Percentiles rank a stretch among this genome's conserved stretches.
Evolutionary conservation across 2,888 invertebrate genomes (phyloP).

Genomic region (Drosophila heteroneura): DNA sequence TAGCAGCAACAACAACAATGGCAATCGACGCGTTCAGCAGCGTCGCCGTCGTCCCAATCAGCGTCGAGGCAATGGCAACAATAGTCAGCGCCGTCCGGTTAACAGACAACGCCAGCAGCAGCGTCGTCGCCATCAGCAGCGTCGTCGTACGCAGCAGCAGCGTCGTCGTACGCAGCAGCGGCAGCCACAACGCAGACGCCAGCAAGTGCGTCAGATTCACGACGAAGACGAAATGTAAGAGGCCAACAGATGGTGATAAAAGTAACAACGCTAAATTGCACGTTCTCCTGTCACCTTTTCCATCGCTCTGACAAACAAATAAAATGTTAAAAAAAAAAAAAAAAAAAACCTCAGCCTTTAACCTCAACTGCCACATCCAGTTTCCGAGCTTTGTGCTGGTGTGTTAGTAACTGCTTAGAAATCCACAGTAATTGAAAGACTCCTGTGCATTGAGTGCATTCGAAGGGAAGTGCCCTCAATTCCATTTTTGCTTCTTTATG

Average conservation of each 20-base stretch:
- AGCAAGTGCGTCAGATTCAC: slow-evolving; percentile 33
- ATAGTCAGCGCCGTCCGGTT: slow-evolving; percentile 21
- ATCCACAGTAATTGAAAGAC: neutral
- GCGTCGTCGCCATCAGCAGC: slow-evolving; percentile 47
- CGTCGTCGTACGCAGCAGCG: slow-evolving; percentile 35
- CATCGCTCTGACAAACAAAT: slow-evolving; percentile 23
- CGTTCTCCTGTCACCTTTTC: neutral
- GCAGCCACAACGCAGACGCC: slow-evolving; percentile 22
- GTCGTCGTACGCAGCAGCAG: slow-evolving; percentile 42
- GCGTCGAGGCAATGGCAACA: slow-evolving; percentile 38
- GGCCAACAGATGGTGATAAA: neutral
- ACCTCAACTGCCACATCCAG: neutral
- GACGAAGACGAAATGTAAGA: slow-evolving; percentile 29
- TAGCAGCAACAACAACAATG: slow-evolving; percentile 21
- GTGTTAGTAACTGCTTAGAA: neutral
- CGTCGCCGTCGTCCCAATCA: slow-evolving; percentile 56
- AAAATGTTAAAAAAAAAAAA: slow-evolving; percentile 34
- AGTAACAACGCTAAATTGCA: neutral
- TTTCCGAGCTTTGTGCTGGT: neutral
- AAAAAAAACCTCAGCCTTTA: neutral
- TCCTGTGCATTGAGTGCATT: neutral
- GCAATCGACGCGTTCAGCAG: slow-evolving; percentile 33
- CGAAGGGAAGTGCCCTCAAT: neutral
- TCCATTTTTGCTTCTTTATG: neutral
- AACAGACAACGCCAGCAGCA: slow-evolving; percentile 50